These are phyloP conservation scores for Pogonomyrmex californicus DNA, from an alignment of 1,140 invertebrate species.

Conservation along the genomic window DNA sequence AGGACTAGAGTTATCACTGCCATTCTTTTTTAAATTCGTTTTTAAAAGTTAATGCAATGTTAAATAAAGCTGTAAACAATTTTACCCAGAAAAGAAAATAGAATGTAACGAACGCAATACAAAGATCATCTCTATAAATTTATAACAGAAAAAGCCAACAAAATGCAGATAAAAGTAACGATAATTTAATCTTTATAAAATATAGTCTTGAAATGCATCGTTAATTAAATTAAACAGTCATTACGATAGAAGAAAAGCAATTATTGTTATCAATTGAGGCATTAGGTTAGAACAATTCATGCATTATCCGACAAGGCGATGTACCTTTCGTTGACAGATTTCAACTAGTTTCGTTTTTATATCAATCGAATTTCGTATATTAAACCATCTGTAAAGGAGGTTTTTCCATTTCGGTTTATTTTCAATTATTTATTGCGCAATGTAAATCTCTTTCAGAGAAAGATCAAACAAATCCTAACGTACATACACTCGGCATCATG, in stretches of 20 bases:
- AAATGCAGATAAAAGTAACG: not conserved
- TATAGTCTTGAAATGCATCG: not conserved
- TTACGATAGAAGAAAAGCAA: not conserved
- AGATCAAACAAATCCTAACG: not conserved
- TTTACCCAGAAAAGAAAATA: not conserved
- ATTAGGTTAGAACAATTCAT: slow-evolving; percentile 30
- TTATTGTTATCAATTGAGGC: not conserved
- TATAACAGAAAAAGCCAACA: slow-evolving; percentile 12
- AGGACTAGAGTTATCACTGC: not conserved
- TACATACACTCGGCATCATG: slow-evolving; percentile 8
- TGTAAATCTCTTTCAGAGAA: slow-evolving; percentile 1
- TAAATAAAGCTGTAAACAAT: not conserved
- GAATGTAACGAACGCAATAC: not conserved
- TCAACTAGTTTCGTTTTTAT: not conserved
- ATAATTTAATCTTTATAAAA: not conserved
- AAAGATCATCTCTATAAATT: not conserved
- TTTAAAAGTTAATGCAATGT: not conserved
- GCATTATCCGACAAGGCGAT: not conserved
- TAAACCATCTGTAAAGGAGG: slow-evolving; percentile 17
- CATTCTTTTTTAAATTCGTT: not conserved
- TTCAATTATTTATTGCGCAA: slow-evolving; percentile 28
- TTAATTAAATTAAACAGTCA: not conserved
- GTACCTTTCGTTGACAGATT: slow-evolving; percentile 44
- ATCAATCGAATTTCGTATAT: not conserved
- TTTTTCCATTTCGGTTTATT: slow-evolving; percentile 34